These are phyloP conservation scores for Xiphorhynchus elegans DNA, from an alignment of 2,113 vertebrate species.

Conservation along the genomic window DNA sequence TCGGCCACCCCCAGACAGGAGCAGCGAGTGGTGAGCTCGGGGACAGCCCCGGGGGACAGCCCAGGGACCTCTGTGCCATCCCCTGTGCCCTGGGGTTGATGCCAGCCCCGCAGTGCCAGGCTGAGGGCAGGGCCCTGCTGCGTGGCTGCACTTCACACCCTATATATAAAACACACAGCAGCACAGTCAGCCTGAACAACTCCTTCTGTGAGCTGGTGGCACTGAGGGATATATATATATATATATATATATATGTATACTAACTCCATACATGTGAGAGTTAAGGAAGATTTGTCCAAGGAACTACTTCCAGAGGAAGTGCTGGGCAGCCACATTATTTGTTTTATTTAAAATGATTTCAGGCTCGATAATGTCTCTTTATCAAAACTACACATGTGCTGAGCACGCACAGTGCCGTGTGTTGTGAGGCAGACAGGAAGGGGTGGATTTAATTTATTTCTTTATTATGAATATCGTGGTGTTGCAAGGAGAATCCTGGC, in stretches of 20 bases:
- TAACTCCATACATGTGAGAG: neutral
- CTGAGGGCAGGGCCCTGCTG: neutral
- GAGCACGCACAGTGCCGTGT: conserved; percentile 14
- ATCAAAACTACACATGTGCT: conserved; percentile 51
- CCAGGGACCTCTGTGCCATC: fast-evolving
- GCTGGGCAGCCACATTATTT: conserved; percentile 57
- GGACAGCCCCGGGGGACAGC: neutral
- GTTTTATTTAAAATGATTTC: conserved; percentile 60
- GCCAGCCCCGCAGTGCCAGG: fast-evolving
- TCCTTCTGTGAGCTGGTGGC: neutral
- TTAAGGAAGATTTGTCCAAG: conserved; percentile 35
- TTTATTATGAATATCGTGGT: conserved; percentile 29
- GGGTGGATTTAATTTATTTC: conserved; percentile 52
- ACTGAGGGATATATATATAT: neutral
- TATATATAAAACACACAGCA: conserved; percentile 9
- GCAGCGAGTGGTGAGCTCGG: fast-evolving
- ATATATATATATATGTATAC: neutral
- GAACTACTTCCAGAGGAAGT: conserved; percentile 57
- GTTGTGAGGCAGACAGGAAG: conserved; percentile 27
- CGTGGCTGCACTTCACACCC: neutral
- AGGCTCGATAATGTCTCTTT: conserved; percentile 40
- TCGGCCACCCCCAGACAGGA: neutral
- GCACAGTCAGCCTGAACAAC: neutral
- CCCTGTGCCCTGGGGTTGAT: neutral
- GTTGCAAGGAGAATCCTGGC: conserved; percentile 25